phyloP scores from a whole-genome alignment of 2,113 vertebrate genomes.

The Neomonachus schauinslandi region DNA sequence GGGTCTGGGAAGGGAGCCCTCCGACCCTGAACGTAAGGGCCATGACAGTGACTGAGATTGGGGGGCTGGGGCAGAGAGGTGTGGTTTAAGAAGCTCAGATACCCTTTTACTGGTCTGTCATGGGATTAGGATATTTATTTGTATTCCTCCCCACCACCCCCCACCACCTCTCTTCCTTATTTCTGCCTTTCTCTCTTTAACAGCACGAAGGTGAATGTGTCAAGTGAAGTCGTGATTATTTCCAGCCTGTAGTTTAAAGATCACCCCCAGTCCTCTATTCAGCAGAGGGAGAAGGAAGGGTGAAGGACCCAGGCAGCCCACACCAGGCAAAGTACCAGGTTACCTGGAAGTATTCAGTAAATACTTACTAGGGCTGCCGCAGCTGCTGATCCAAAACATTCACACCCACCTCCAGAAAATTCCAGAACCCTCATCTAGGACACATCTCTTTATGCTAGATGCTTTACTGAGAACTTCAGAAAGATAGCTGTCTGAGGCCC shows the following conservation, averaged over 20 bases:
- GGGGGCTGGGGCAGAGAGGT: accelerated
- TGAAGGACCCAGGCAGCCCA: background rate
- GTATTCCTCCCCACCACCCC: background rate
- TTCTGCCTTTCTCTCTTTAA: background rate
- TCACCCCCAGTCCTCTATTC: background rate
- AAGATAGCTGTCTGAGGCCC: background rate
- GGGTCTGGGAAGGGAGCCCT: background rate
- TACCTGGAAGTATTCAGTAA: background rate
- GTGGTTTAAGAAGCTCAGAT: background rate
- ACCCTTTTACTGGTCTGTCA: background rate
- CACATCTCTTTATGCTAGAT: background rate
- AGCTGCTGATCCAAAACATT: background rate
- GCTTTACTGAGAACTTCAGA: background rate
- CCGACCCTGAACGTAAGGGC: background rate
- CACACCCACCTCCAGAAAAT: conserved; percentile 34
- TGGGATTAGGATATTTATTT: background rate
- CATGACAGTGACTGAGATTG: background rate
- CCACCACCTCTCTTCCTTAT: background rate
- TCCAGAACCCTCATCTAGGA: background rate
- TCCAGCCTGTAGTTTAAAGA: background rate
- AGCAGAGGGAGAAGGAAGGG: background rate
- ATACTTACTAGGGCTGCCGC: background rate
- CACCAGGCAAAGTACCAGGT: background rate
- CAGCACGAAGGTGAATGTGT: background rate
- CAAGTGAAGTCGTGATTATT: background rate